Evolutionary conservation across 2,797 vertebrate species (phyloP), one percentile per base, ranked within the genome.

Genomic region (Acridotheres tristis): DNA sequence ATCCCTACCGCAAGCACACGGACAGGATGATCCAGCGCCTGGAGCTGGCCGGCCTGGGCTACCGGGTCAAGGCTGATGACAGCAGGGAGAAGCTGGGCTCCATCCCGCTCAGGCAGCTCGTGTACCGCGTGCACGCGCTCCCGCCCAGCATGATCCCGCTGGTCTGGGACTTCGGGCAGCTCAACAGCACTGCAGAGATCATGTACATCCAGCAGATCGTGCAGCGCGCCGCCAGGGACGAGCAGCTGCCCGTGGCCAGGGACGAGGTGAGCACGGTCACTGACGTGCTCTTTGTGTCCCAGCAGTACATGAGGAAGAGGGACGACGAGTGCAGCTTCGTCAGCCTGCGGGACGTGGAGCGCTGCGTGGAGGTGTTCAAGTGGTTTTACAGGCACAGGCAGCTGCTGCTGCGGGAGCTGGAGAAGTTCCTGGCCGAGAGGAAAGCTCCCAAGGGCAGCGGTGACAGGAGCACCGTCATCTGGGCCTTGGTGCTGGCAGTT

Each of bases 111-210:
- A 97, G 99, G 7, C 99, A 99, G 97, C 98, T 99, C 7, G 99
- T 99, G n/a, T 99, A 99, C 90, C 98, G 99, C 7, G 99, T 99
- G 58, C 99, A 99, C 5, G 98, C 99, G 0, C 98, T 99, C 72
- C 99, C 99, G 1, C 99, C 99, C 20, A 99, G 99, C 97, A 98
- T 99, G 98, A 98, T 99, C 77, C 99, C 99, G 2, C 95, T 99
- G 63, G 99, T 99, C 40, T 99, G 99, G 99, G 99, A 99, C 95
- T 99, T 99, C 30, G 99, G 99, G 68, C 99, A 99, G 88, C 97
- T 99, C 84, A 98, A 98, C 82, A 96, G 98, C 85, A 23, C 93
- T 3, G 97, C 99, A 1, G 99, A 99, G 71, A 98, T 97, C 93
- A 98, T 98, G 68, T 99, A 99, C 88, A 99, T 99, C 73, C 97